Evolutionary conservation across 2,797 vertebrate genomes (phyloP).

Genomic region (Dermochelys coriacea): DNA sequence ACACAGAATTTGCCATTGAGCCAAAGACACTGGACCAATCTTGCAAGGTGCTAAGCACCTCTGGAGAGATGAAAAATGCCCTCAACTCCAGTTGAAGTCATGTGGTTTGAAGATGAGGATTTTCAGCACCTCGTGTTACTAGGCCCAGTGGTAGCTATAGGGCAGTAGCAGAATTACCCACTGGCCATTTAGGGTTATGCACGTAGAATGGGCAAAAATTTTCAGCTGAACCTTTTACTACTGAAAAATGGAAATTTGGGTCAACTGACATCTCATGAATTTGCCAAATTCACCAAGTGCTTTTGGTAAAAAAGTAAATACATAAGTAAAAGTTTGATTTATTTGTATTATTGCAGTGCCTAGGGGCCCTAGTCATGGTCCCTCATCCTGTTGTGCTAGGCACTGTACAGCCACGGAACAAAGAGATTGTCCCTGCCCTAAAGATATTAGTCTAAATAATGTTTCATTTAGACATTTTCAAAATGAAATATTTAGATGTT

Average conservation of each 20-base stretch:
- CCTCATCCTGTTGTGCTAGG: no score
- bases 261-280: not conserved
- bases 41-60: not conserved
- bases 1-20: not conserved
- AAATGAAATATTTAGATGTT: not conserved
- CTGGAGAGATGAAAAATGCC: not conserved
- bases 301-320: not conserved
- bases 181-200: not conserved
- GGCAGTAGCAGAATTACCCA: not conserved
- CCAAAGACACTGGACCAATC: not conserved
- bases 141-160: not conserved
- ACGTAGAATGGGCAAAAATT: no score
- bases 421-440: not conserved
- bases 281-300: not conserved
- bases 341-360: not conserved
- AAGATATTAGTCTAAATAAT: not conserved
- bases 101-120: not conserved
- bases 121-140: rapidly evolving
- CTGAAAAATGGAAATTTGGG: not conserved
- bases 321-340: not conserved
- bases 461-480: not conserved
- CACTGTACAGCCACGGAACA: no score
- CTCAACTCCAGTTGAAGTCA: not conserved
- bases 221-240: no score
- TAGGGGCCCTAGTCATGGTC: not conserved